Percentiles rank a stretch among this genome's conserved stretches.
Evolutionary conservation across 2,797 vertebrate genomes (phyloP).

Genomic region (Pogoniulus pusillus): DNA sequence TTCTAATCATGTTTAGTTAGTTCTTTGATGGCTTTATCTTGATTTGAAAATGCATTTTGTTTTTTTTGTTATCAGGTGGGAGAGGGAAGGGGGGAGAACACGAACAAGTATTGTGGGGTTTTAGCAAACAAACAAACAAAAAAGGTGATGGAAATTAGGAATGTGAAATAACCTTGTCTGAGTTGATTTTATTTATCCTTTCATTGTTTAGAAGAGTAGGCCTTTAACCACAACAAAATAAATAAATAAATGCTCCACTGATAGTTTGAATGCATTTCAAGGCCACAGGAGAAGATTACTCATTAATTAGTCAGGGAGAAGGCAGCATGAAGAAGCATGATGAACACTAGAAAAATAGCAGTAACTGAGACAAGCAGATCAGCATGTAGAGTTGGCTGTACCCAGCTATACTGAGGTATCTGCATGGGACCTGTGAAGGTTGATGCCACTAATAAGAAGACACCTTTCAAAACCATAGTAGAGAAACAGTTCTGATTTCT

Average conservation of each 20-base stretch:
- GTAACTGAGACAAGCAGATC: not conserved
- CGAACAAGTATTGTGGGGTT: not conserved
- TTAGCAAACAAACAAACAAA: not conserved
- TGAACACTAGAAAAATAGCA: not conserved
- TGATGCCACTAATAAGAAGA: fast-evolving
- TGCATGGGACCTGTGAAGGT: not conserved
- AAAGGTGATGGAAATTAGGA: constrained; percentile 32
- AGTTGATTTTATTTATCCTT: constrained; percentile 56
- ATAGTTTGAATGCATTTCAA: constrained; percentile 10
- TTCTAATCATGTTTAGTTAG: constrained; percentile 77
- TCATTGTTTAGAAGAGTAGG: constrained; percentile 43
- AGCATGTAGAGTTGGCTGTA: not conserved
- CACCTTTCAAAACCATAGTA: fast-evolving
- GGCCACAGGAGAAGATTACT: constrained; percentile 28
- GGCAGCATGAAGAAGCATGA: not conserved
- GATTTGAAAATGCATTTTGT: constrained; percentile 71
- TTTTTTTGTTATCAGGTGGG: constrained; percentile 52
- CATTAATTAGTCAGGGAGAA: constrained; percentile 38
- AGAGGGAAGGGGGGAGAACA: not conserved
- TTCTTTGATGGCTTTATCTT: constrained; percentile 77
- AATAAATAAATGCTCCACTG: constrained; percentile 37
- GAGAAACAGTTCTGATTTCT: not conserved
- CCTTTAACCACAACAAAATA: constrained; percentile 38
- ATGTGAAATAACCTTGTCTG: constrained; percentile 65
- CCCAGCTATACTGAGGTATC: not conserved